phyloP scores from a whole-genome alignment of 2,797 vertebrate species.

The Sebastes vulpes region DNA sequence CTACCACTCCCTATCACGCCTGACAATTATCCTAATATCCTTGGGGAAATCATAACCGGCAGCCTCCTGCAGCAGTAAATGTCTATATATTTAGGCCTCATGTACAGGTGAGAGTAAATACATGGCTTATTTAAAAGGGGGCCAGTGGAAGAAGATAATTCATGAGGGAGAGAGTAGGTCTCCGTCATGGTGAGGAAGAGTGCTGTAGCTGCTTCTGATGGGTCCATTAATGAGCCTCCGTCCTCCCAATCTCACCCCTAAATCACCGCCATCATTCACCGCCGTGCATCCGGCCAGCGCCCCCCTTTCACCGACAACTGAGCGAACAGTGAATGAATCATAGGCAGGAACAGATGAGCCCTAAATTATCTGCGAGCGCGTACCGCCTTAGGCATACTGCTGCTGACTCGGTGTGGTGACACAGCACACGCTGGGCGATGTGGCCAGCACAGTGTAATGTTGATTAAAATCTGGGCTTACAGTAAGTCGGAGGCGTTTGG shows the following conservation, averaged over 20 bases:
- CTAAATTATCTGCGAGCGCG: constrained; percentile 35
- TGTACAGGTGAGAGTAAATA: constrained; percentile 33
- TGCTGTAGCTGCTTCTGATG: constrained; percentile 32
- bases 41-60: constrained; percentile 52
- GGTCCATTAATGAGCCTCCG: constrained; percentile 53
- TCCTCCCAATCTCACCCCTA: constrained; percentile 48
- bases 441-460: constrained; percentile 10
- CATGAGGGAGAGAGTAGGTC: neutral
- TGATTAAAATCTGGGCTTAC: constrained; percentile 60
- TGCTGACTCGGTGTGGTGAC: constrained; percentile 21
- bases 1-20: constrained; percentile 27
- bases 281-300: neutral
- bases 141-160: constrained; percentile 5
- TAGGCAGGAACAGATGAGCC: constrained; percentile 39
- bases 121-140: constrained; percentile 3
- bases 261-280: constrained; percentile 61
- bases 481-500: constrained; percentile 40
- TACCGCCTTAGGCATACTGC: constrained; percentile 4
- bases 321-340: constrained; percentile 53
- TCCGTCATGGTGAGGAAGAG: constrained; percentile 27
- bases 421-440: neutral
- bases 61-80: constrained; percentile 9
- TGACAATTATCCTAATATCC: constrained; percentile 66
- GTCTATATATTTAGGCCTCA: constrained; percentile 11
- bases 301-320: constrained; percentile 30